Percentiles rank a stretch among this genome's conserved stretches.
Conservation (phyloP, 64 coral and sea anemone genomes). For the Porites australiensis region DNA sequence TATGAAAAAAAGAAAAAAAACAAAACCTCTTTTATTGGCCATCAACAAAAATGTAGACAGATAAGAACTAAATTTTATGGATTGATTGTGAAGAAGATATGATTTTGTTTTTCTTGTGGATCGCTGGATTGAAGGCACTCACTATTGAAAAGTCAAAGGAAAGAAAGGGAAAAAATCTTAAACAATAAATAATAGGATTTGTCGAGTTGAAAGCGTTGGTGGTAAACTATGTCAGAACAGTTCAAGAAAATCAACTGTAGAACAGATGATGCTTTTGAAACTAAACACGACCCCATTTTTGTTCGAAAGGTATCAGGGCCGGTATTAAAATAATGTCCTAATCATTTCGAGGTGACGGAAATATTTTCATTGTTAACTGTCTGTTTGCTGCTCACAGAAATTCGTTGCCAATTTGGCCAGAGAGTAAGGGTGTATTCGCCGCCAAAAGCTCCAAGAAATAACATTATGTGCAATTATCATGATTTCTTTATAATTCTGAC, state of each 20-base stretch:
- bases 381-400: not conserved
- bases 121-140: no score
- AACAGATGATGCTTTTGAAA: conserved; percentile 4
- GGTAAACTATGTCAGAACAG: no score
- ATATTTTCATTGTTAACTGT: not conserved
- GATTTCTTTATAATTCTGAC: not conserved
- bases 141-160: no score
- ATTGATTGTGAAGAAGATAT: no score
- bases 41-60: no score
- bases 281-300: not conserved
- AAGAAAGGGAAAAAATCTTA: no score
- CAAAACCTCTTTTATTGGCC: no score
- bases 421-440: not conserved
- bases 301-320: not conserved
- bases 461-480: not conserved
- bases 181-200: no score
- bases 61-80: no score
- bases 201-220: no score
- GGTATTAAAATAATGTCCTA: not conserved
- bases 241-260: not conserved
- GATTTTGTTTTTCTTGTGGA: no score
- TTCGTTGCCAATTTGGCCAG: not conserved
- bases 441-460: not conserved
- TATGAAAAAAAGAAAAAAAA: no score
- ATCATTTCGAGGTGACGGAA: not conserved